Evolutionary conservation across 2,888 invertebrate genomes (phyloP), one percentile per base, ranked within the genome.

Genomic region (Tuberolachnus salignus): DNA sequence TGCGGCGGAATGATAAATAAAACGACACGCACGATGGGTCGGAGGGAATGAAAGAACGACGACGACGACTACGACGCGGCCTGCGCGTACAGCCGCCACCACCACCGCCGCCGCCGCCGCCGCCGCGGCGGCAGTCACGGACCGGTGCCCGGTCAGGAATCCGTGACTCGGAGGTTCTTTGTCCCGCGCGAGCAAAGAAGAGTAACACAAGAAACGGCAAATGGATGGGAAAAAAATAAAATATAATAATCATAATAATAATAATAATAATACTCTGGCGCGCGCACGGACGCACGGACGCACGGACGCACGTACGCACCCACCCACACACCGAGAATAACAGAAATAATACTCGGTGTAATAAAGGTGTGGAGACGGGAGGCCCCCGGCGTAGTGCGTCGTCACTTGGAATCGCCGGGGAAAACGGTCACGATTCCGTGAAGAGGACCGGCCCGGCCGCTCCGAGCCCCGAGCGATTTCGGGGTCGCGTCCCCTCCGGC

Each of bases 91-190:
- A n/a, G 46, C 34, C 66, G 14, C 34, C 44, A 3, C 23, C 16
- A 42, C 16, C 1, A 44, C 16, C 19, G 46, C 49, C 26, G n/a
- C 67, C n/a, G 46, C 34, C 66, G 14, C 34, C 44, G 9, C 23
- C 16, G 53, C 16, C 1, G 53, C 16, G 26, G 46, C 49, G 19
- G n/a, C 67, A 49, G 78, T 78, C 78, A 78, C 78, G 78, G 78
- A 78, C 78, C 59, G 57, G 78, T 78, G 69, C 67, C 57, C 67
- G 78, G 59, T 59, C 78, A 78, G 67, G 67, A 78, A 78, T 78
- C 78, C 78, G 78, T 78, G 78, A 78, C 78, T 67, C 21, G 67
- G 69, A 59, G 42, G 78, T 78, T 78, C 78, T 78, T 78, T 78
- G 78, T 78, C 69, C 78, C 34, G 49, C 42, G 21, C 23, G 42